phyloP scores from a whole-genome alignment of 2,888 invertebrate species.

The Helicoverpa assulta region DNA sequence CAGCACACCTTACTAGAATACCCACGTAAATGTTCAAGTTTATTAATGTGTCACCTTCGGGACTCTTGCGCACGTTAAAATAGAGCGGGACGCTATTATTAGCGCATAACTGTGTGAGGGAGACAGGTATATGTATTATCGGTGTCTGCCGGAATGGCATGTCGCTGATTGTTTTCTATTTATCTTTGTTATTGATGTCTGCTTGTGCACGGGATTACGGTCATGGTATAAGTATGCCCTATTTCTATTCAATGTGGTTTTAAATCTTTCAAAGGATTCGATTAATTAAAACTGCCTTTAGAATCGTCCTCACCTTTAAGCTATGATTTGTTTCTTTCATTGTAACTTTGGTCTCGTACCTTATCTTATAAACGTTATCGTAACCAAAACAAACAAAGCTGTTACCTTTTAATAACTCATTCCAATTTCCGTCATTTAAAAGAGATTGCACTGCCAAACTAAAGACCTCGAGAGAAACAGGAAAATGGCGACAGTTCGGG shows the following conservation, averaged over 20 bases:
- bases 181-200: conserved; percentile 57
- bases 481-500: conserved; percentile 41
- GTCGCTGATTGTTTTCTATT: conserved; percentile 60
- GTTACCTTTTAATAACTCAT: conserved; percentile 21
- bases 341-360: background rate
- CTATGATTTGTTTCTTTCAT: background rate
- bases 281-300: background rate
- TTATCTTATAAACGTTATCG: conserved; percentile 7
- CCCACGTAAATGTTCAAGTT: conserved; percentile 66
- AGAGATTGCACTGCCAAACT: conserved; percentile 28
- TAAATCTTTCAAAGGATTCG: conserved; percentile 3
- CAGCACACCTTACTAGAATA: conserved; percentile 43
- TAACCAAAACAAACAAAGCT: conserved; percentile 14
- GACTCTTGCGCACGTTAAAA: conserved; percentile 69
- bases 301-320: background rate
- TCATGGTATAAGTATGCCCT: conserved; percentile 49
- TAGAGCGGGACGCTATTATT: conserved; percentile 76
- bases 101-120: conserved; percentile 65
- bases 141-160: conserved; percentile 54
- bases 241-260: conserved; percentile 33
- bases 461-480: conserved; percentile 31
- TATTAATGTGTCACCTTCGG: conserved; percentile 79
- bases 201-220: conserved; percentile 42
- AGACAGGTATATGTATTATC: conserved; percentile 62
- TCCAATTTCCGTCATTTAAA: conserved; percentile 39